These are phyloP conservation scores for Lateolabrax maculatus DNA, from an alignment of 2,797 vertebrate genomes.

Conservation along the genomic window DNA sequence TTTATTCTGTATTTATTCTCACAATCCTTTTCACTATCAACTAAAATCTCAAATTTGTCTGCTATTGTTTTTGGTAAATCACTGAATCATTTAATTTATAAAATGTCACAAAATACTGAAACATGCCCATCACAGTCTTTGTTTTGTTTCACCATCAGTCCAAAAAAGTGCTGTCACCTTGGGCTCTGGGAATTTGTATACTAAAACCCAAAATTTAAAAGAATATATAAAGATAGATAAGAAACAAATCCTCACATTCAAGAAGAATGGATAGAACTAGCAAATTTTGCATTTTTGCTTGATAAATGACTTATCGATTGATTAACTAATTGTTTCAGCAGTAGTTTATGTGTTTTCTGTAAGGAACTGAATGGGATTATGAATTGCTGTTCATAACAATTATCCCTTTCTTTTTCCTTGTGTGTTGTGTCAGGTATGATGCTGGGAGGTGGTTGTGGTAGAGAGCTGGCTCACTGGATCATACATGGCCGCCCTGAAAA, in stretches of 20 bases:
- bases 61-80: background rate
- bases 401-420: background rate
- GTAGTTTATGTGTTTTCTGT: background rate
- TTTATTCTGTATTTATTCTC: background rate
- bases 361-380: background rate
- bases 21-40: background rate
- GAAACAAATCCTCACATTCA: background rate
- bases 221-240: background rate
- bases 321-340: too few species aligned
- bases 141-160: background rate
- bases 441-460: slow-evolving; percentile 97
- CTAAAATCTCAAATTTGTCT: background rate
- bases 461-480: slow-evolving; percentile 96
- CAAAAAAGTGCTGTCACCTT: background rate
- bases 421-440: slow-evolving; percentile 91
- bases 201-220: background rate
- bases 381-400: background rate
- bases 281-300: background rate
- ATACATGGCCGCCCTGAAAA: slow-evolving; percentile 93
- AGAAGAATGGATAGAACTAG: background rate
- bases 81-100: background rate
- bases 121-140: background rate
- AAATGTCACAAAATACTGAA: background rate
- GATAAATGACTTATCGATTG: background rate
- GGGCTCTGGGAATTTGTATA: background rate